These are phyloP conservation scores for Myotis yumanensis DNA, from an alignment of 2,113 vertebrate genomes.

Conservation along the genomic window DNA sequence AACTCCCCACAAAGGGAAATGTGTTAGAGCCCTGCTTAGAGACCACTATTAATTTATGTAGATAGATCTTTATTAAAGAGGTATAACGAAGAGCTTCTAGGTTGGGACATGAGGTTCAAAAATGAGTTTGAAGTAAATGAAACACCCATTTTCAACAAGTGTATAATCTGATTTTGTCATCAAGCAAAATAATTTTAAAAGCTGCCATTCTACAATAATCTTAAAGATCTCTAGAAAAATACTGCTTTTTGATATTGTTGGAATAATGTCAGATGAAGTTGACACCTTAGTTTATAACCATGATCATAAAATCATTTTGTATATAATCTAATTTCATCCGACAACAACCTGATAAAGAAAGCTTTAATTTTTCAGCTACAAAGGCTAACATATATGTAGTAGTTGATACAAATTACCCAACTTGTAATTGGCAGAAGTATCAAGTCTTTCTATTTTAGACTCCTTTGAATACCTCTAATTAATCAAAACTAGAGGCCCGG, in stretches of 20 bases:
- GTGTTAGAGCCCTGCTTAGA: not conserved
- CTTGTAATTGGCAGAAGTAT: not conserved
- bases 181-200: not conserved
- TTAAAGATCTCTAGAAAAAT: not conserved
- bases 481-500: not conserved
- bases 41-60: not conserved
- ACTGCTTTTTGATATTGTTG: not conserved
- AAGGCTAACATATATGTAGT: not conserved
- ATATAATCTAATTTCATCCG: not conserved
- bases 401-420: not conserved
- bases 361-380: not conserved
- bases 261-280: not conserved
- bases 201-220: not conserved
- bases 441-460: not conserved
- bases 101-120: not conserved
- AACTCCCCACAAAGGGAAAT: not conserved
- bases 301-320: not conserved
- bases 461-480: not conserved
- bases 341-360: not conserved
- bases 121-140: conserved; percentile 1
- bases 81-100: not conserved
- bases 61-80: not conserved
- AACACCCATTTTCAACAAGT: not conserved
- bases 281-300: not conserved
- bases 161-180: not conserved